phyloP scores from a whole-genome alignment of 2,797 vertebrate genomes.

The Macropus fuliginosus region DNA sequence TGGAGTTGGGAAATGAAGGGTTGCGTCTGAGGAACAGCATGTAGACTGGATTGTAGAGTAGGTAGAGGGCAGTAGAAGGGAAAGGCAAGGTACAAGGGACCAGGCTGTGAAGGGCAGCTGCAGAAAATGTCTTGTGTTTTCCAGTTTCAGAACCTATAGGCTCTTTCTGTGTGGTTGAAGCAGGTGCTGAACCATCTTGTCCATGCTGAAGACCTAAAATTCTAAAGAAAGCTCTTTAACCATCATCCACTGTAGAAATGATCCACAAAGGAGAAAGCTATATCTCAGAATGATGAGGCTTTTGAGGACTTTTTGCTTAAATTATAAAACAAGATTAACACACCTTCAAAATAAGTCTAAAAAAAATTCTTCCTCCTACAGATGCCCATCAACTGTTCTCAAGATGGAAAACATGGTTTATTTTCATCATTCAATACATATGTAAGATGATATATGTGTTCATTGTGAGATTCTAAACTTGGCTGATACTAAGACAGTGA shows the following conservation, averaged over 20 bases:
- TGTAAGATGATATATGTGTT: neutral
- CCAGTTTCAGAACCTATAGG: neutral
- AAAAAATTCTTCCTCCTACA: constrained; percentile 35
- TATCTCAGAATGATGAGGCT: neutral
- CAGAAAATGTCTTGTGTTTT: neutral
- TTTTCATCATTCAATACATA: constrained; percentile 12
- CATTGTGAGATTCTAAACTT: neutral
- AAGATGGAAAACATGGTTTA: constrained; percentile 26
- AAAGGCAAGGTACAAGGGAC: neutral
- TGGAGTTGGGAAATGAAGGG: neutral
- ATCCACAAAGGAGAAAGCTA: neutral
- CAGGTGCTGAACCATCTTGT: neutral
- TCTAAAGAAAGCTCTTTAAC: neutral
- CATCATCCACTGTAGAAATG: neutral
- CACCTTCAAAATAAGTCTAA: constrained; percentile 2
- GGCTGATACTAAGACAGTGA: neutral
- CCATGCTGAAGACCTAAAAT: neutral
- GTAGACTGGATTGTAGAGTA: neutral
- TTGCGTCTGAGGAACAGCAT: neutral
- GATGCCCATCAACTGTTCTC: constrained; percentile 1
- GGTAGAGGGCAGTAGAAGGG: neutral
- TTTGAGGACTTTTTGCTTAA: constrained; percentile 7
- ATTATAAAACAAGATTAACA: neutral
- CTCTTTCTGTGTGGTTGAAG: neutral
- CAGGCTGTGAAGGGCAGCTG: neutral